phyloP scores from a whole-genome alignment of 2,113 vertebrate genomes.

The Diglossa brunneiventris region DNA sequence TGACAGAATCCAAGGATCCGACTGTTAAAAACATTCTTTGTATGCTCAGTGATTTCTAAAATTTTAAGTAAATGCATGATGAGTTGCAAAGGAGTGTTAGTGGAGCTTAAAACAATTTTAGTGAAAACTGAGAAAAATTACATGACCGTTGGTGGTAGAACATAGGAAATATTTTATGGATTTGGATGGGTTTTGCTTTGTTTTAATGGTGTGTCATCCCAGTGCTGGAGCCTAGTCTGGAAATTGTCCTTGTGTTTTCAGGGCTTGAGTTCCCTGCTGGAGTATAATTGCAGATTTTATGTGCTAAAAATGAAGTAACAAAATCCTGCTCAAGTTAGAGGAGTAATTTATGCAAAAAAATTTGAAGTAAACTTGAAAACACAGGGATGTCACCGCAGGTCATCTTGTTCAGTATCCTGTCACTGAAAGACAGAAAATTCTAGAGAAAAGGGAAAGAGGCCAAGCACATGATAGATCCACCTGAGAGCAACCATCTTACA shows the following conservation, averaged over 20 bases:
- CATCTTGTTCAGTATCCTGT: neutral
- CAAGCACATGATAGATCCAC: accelerated
- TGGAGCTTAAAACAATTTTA: neutral
- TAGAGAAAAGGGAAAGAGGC: neutral
- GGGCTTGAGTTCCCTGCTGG: neutral
- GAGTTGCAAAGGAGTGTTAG: neutral
- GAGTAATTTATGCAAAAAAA: neutral
- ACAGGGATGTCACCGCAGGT: accelerated
- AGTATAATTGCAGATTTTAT: neutral
- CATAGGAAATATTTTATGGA: neutral
- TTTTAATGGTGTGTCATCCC: neutral
- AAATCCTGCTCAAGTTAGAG: neutral
- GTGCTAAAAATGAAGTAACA: neutral
- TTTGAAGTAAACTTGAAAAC: neutral
- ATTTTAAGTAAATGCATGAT: neutral
- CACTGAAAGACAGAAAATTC: neutral
- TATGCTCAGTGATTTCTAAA: neutral
- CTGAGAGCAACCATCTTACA: neutral
- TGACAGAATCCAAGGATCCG: neutral
- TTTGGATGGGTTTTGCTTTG: neutral
- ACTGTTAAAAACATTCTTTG: neutral
- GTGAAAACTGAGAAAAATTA: neutral
- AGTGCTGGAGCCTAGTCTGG: neutral
- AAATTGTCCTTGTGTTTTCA: neutral
- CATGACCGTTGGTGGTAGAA: neutral